Base-by-base conservation (phyloP, 2,888 invertebrate species). In the Pollenia amentaria region DNA sequence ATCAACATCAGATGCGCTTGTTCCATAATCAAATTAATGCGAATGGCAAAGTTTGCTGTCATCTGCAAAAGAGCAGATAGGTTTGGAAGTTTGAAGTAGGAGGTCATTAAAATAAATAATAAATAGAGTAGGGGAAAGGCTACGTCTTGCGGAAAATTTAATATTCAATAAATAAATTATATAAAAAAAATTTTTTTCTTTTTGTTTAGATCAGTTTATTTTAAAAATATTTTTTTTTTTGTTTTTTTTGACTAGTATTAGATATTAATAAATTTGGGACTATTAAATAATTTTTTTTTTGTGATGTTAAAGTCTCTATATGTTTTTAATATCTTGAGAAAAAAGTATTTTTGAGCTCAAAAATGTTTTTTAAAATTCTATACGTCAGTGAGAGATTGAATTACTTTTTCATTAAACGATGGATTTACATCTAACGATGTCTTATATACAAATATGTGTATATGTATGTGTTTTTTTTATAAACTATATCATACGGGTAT, bases 331-430 rank as follows among this genome's bases (percentile, higher is more conserved):
- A 82, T 77, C 40, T 75, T 86, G 82, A 70, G 73, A 73, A 65
- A 78, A 81, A 82, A 82, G 72, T 83, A 84, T 87, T 84, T 78
- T 80, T 87, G 80, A 84, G 84, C 87, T 80, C 83, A 83, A 87
- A 83, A 84, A 84, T 69, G 53, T 72, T 77, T 87, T 51, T 48
- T 72, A 65, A 48, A 60, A 57, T 57, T 72, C 21, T 46, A 18
- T 69, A 57, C n/a, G 70, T 75, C 75, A 75, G 78, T 64, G 67
- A 82, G 77, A 55, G 69, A 46, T 69, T 48, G 40, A 42, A 18
- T 44, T 44, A n/a, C n/a, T 53, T 29, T 29, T 29, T 29, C 29
- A 3, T 29, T 29, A 3, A 3, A 70, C 44, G 29, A n/a, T 16
- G 51, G 40, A 40, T 65, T 42, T 53, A 44, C 53, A 29, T 64